Conservation (phyloP, 1,140 invertebrate species). For the Aphidius gifuensis region DNA sequence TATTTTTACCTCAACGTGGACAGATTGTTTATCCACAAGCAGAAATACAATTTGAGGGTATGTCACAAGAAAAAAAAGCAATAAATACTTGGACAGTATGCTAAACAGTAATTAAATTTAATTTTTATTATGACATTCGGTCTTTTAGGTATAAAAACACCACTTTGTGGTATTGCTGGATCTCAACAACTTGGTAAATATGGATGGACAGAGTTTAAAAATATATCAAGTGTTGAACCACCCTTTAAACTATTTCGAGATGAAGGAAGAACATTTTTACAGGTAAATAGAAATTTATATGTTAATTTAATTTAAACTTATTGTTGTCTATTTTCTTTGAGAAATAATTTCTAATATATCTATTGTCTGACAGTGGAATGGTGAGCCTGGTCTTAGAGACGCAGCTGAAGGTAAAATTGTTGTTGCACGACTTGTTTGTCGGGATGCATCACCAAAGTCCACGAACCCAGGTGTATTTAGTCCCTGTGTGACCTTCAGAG, state of each 20-base stretch:
- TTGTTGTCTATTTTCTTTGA: too few species aligned
- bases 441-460: conserved; percentile 63
- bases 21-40: conserved; percentile 84
- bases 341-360: background rate
- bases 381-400: conserved; percentile 67
- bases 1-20: conserved; percentile 77
- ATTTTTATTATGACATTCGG: conserved; percentile 2
- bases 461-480: conserved; percentile 65
- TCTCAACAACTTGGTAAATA: conserved; percentile 73
- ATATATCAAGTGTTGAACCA: conserved; percentile 70
- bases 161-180: conserved; percentile 82
- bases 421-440: conserved; percentile 73
- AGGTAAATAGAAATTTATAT: conserved; percentile 46
- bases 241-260: conserved; percentile 77
- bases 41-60: conserved; percentile 79
- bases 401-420: conserved; percentile 76
- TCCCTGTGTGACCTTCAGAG: conserved; percentile 79
- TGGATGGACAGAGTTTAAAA: conserved; percentile 75
- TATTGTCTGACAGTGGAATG: conserved; percentile 69
- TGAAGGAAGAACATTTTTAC: conserved; percentile 74
- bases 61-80: conserved; percentile 35
- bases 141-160: conserved; percentile 65
- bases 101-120: background rate
- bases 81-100: background rate
- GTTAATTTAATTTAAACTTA: too few species aligned